Conservation (phyloP, 1,140 invertebrate genomes). For the Sipha flava region DNA sequence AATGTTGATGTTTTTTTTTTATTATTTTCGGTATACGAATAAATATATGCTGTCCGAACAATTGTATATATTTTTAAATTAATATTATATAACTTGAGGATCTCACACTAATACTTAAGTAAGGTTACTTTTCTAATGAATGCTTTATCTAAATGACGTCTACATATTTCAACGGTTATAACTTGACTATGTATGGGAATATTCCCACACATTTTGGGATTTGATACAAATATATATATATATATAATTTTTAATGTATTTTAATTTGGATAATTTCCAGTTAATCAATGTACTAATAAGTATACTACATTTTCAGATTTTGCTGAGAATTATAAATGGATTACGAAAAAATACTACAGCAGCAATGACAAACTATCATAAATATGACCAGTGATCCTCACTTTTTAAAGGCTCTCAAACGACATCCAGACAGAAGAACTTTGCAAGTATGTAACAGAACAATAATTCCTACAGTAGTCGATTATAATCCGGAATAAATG, state of each 20-base stretch:
- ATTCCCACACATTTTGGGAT: conserved; percentile 3
- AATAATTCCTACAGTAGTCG: too few relatives aligned
- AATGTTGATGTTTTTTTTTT: too few relatives aligned
- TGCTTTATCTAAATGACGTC: neutral
- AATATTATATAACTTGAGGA: neutral
- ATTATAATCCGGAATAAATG: too few relatives aligned
- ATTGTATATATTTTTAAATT: neutral
- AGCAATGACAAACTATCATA: conserved; percentile 36
- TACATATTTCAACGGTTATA: neutral
- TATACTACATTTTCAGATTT: conserved; percentile 24
- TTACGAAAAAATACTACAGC: conserved; percentile 29
- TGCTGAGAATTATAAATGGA: neutral
- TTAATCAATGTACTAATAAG: conserved; percentile 2
- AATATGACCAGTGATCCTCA: conserved; percentile 49
- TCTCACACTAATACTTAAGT: neutral
- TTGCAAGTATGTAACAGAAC: conserved; percentile 46
- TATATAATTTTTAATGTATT: neutral
- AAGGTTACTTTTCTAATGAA: conserved; percentile 1
- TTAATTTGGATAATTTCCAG: conserved; percentile 7
- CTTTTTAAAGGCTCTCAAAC: conserved; percentile 54
- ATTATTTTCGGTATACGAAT: too few relatives aligned
- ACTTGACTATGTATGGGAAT: neutral
- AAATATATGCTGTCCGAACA: too few relatives aligned
- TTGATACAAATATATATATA: neutral
- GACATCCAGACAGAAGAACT: conserved; percentile 53